Evolutionary conservation across 2,797 vertebrate species (phyloP).

Genomic region (Salmo trutta): DNA sequence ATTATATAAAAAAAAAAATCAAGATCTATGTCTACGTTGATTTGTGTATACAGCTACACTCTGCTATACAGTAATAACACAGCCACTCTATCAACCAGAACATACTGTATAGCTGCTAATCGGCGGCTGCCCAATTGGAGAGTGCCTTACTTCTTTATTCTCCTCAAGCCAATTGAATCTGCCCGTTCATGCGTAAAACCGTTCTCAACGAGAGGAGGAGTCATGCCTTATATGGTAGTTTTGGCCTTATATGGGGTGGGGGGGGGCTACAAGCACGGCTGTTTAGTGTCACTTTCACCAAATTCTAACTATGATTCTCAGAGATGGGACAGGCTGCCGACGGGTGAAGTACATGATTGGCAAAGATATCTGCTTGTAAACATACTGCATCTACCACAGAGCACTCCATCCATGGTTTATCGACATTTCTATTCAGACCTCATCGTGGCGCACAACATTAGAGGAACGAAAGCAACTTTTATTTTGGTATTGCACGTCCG

Average conservation of each 20-base stretch:
- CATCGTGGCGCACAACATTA: constrained; percentile 22
- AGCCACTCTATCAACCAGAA: constrained; percentile 51
- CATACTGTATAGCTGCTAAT: constrained; percentile 16
- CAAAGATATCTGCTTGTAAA: constrained; percentile 26
- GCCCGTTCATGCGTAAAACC: constrained; percentile 2
- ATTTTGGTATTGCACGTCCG: constrained; percentile 20
- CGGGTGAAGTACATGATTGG: constrained; percentile 50
- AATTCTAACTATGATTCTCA: constrained; percentile 61
- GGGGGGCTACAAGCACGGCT: constrained; percentile 48
- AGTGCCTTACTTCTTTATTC: constrained; percentile 36
- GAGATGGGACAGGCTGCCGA: constrained; percentile 57
- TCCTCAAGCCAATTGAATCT: constrained; percentile 62
- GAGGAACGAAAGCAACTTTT: constrained; percentile 26
- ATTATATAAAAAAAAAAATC: background rate
- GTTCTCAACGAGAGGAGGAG: constrained; percentile 34
- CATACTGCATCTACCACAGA: constrained; percentile 17
- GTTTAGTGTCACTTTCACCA: constrained; percentile 77
- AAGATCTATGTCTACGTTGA: background rate
- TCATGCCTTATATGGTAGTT: constrained; percentile 65
- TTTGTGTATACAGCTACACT: background rate
- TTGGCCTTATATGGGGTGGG: constrained; percentile 63
- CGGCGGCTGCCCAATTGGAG: constrained; percentile 57
- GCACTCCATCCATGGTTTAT: constrained; percentile 17
- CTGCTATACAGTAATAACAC: constrained; percentile 4
- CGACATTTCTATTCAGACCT: constrained; percentile 37